Conservation (phyloP, 2,888 invertebrate genomes). For the Salticus scenicus region DNA sequence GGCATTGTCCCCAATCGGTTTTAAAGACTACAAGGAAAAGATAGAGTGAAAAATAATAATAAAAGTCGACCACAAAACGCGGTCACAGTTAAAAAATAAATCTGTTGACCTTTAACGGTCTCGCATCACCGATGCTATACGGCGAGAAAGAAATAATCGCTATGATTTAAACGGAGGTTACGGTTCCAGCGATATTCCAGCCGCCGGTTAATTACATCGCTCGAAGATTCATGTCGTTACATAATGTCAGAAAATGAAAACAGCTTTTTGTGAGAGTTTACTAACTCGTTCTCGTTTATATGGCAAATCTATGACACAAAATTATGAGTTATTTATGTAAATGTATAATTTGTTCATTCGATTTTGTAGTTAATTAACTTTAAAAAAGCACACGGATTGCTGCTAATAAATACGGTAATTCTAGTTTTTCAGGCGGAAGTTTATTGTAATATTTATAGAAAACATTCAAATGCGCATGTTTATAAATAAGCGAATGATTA, state of each 20-base stretch:
- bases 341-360: not conserved
- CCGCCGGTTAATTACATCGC: not conserved
- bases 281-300: not conserved
- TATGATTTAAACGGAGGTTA: not conserved
- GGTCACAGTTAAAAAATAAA: conserved; percentile 16
- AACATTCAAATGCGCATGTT: too few relatives aligned
- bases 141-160: not conserved
- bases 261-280: not conserved
- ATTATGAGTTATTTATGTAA: not conserved
- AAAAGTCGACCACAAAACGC: conserved; percentile 1
- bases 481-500: too few relatives aligned
- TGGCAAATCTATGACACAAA: not conserved
- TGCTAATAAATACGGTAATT: not conserved
- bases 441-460: not conserved
- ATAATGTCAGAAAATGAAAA: not conserved
- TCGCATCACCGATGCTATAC: conserved; percentile 6
- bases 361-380: not conserved
- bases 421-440: not conserved
- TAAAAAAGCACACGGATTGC: not conserved
- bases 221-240: not conserved
- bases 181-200: not conserved
- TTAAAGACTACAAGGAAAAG: not conserved
- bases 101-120: conserved; percentile 2
- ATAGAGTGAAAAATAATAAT: not conserved
- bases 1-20: conserved; percentile 15